Evolutionary conservation across 2,888 invertebrate genomes (phyloP).

Genomic region (Plemyria rubiginata): DNA sequence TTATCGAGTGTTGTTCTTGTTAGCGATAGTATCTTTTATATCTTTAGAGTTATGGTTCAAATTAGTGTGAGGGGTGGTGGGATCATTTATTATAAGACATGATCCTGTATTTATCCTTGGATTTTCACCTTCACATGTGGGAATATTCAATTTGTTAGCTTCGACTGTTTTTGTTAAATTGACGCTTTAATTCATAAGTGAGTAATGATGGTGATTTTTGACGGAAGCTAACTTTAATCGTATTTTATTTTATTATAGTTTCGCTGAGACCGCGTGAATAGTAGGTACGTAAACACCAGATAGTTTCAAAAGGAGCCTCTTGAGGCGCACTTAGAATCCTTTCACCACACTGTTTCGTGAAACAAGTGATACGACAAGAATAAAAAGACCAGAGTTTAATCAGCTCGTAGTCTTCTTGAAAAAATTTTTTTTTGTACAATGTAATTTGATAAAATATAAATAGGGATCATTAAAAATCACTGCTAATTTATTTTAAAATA

Average conservation of each 20-base stretch:
- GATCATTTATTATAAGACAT: constrained; percentile 72
- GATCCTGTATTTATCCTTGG: constrained; percentile 78
- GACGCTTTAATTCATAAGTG: constrained; percentile 76
- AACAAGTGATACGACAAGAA: too few relatives aligned
- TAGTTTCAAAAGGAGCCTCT: too few relatives aligned
- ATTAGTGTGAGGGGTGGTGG: constrained; percentile 42
- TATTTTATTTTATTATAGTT: constrained; percentile 25
- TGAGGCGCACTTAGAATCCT: too few relatives aligned
- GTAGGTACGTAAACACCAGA: too few relatives aligned
- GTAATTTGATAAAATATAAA: too few relatives aligned
- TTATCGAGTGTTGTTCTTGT: constrained; percentile 15
- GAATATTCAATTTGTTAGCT: constrained; percentile 82
- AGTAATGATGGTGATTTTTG: constrained; percentile 73
- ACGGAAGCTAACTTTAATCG: constrained; percentile 59
- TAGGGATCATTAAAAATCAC: too few relatives aligned
- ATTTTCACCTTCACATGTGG: constrained; percentile 83
- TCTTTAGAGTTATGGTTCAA: constrained; percentile 43
- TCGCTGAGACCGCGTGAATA: constrained; percentile 4
- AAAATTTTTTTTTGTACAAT: too few relatives aligned
- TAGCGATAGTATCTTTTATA: constrained; percentile 47
- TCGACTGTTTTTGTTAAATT: constrained; percentile 82
- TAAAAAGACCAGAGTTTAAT: too few relatives aligned
- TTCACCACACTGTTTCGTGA: too few relatives aligned
- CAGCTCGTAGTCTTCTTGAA: too few relatives aligned
- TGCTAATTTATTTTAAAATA: not conserved